Conservation (phyloP, 1,140 invertebrate genomes). For the Macrosteles quadrilineatus region DNA sequence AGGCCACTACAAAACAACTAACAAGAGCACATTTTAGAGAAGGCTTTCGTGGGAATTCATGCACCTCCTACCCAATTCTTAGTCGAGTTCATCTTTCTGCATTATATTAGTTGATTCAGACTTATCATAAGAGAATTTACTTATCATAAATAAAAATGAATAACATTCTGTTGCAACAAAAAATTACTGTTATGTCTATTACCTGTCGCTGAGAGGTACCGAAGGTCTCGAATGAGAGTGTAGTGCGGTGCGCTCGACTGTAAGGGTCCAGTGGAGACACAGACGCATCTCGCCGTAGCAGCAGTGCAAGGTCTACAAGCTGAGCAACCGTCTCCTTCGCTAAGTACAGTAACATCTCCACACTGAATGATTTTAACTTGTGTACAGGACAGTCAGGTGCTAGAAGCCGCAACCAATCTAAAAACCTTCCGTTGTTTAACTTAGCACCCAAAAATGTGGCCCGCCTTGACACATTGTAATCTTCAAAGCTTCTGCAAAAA, state of each 20-base stretch:
- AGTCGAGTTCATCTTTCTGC: no score
- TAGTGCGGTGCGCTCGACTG: conserved; percentile 17
- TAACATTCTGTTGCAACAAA: no score
- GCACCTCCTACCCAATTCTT: no score
- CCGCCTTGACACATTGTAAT: conserved; percentile 33
- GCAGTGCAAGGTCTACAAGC: conserved; percentile 64
- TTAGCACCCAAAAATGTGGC: conserved; percentile 31
- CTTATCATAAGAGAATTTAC: no score
- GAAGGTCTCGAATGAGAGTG: conserved; percentile 2
- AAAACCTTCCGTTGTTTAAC: conserved; percentile 29
- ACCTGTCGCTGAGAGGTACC: conserved; percentile 17
- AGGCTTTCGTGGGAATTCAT: no score
- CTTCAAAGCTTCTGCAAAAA: conserved; percentile 33
- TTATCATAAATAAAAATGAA: no score
- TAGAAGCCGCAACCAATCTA: conserved; percentile 32
- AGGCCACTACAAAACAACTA: no score
- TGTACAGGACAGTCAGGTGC: conserved; percentile 19
- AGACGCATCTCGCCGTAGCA: conserved; percentile 61
- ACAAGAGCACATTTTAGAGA: no score
- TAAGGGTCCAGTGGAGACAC: conserved; percentile 54
- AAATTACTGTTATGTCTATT: not conserved
- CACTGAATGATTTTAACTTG: conserved; percentile 42
- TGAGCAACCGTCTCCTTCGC: conserved; percentile 69
- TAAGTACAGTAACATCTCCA: conserved; percentile 62
- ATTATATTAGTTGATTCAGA: no score